phyloP scores from a whole-genome alignment of 2,113 vertebrate species.

The Rhinolophus sinicus region DNA sequence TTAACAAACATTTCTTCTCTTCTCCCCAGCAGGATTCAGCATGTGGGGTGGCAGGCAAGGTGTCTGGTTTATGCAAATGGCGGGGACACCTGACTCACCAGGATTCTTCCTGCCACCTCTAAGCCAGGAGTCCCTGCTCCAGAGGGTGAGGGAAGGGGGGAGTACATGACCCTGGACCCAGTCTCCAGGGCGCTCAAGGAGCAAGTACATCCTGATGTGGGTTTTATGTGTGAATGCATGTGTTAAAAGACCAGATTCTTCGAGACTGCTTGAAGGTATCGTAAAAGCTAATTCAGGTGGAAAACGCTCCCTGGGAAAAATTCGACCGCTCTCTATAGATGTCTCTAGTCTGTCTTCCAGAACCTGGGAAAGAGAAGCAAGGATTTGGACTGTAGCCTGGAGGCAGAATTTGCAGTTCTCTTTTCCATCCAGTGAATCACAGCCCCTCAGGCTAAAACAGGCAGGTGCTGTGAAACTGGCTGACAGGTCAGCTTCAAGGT shows the following conservation, averaged over 20 bases:
- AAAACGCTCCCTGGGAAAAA: neutral
- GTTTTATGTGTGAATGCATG: neutral
- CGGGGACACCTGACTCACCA: conserved; percentile 56
- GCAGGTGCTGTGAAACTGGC: conserved; percentile 53
- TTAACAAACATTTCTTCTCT: conserved; percentile 13
- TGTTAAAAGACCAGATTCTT: neutral
- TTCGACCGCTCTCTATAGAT: neutral
- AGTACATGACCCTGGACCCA: neutral
- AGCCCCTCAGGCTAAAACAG: conserved; percentile 24
- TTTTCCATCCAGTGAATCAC: neutral
- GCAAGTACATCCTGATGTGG: neutral
- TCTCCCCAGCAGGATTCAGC: conserved; percentile 28
- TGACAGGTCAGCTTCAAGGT: conserved; percentile 64
- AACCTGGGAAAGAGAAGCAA: neutral
- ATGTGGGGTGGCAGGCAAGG: neutral
- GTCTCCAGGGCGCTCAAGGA: neutral
- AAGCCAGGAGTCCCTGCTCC: neutral
- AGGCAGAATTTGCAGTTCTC: neutral
- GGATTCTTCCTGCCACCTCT: neutral
- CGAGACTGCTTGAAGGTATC: neutral
- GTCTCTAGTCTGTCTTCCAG: neutral
- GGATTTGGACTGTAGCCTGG: neutral
- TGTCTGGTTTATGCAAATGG: conserved; percentile 52
- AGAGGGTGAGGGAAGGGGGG: neutral
- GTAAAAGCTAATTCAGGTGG: neutral